phyloP scores from a whole-genome alignment of 2,113 vertebrate genomes.

The Lasiurus cinereus region DNA sequence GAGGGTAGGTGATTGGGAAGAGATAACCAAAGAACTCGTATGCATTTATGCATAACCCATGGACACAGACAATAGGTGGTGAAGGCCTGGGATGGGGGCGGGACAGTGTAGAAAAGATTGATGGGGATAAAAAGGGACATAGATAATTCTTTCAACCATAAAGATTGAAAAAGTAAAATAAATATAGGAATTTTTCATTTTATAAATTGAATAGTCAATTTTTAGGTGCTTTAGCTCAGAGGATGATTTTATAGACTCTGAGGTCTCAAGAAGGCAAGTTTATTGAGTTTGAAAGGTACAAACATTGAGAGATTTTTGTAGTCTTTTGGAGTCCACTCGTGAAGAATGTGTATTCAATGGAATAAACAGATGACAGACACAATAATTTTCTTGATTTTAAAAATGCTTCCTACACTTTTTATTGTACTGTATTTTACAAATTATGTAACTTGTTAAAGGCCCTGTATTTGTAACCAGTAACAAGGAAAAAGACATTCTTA shows the following conservation, averaged over 20 bases:
- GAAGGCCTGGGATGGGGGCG: too few species aligned
- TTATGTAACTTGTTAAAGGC: not conserved
- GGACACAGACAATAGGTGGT: too few species aligned
- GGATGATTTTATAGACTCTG: not conserved
- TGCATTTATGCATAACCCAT: too few species aligned
- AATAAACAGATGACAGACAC: not conserved
- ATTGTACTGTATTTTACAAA: not conserved
- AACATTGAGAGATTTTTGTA: not conserved
- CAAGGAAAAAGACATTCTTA: not conserved
- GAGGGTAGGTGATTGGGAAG: too few species aligned
- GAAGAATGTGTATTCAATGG: not conserved
- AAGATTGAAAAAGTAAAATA: not conserved
- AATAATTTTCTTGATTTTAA: constrained; percentile 1
- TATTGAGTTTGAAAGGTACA: not conserved
- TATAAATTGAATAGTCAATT: not conserved
- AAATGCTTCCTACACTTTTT: not conserved
- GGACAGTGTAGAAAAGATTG: too few species aligned
- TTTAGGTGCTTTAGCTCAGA: not conserved
- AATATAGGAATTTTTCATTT: not conserved
- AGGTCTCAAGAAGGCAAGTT: not conserved
- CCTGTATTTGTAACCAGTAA: not conserved
- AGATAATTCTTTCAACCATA: too few species aligned
- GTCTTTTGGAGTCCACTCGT: not conserved
- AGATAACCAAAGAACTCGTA: too few species aligned
- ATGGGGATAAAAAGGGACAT: too few species aligned